These are phyloP conservation scores for Vireo altiloquus DNA, from an alignment of 2,113 vertebrate species.

Conservation along the genomic window DNA sequence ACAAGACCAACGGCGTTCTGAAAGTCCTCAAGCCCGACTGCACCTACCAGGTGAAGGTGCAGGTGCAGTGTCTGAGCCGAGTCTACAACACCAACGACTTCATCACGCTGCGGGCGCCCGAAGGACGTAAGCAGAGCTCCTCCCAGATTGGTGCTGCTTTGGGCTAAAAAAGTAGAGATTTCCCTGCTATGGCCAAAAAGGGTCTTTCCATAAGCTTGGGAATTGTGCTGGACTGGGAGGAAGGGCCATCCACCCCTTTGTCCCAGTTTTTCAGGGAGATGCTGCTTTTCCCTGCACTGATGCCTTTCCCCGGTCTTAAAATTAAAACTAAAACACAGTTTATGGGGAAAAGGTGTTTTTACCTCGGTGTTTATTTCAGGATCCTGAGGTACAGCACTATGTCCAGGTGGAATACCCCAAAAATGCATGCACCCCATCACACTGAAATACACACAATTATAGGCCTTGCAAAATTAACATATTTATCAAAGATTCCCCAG, in stretches of 20 bases:
- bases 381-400: no score
- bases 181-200: fast-evolving
- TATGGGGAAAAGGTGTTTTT: no score
- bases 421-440: no score
- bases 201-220: background rate
- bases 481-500: no score
- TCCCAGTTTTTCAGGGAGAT: background rate
- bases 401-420: no score
- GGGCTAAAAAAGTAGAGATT: fast-evolving
- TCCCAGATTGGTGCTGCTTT: fast-evolving
- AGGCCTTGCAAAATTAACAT: no score
- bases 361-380: no score
- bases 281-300: fast-evolving
- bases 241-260: background rate
- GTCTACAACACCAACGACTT: slow-evolving; percentile 88
- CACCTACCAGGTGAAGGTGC: slow-evolving; percentile 93
- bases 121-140: slow-evolving; percentile 86
- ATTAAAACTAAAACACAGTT: no score
- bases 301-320: no score
- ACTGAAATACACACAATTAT: no score
- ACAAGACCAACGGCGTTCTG: slow-evolving; percentile 84
- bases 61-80: slow-evolving; percentile 90
- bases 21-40: slow-evolving; percentile 89
- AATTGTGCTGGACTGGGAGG: background rate
- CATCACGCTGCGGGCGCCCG: slow-evolving; percentile 86